Base-by-base conservation (phyloP, 2,113 vertebrate genomes). In the Neoarius graeffei region DNA sequence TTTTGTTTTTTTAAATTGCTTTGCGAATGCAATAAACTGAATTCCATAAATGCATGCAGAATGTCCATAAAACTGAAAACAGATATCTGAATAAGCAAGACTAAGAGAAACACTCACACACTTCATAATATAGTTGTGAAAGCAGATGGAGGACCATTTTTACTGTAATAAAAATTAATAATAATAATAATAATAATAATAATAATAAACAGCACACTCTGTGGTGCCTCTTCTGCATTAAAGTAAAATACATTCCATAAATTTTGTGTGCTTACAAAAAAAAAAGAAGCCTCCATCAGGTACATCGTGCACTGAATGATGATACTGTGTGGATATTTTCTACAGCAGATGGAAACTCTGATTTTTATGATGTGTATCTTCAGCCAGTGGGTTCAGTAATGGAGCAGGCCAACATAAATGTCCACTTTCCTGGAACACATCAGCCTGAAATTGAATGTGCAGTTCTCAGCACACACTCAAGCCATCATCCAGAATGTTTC, bases 381-480 rank as follows among this genome's bases (percentile, higher is more conserved):
- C 79, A 81, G n/a, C 17, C 7, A 81, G 79, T 81, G n/a, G 50
- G 15, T 69, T 71, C 83, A 84, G 35, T 84, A 84, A 84, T 71
- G 42, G 57, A 76, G 84, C 57, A 86, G 5, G 11, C 23, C 48
- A 62, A 64, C 48, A 64, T 66, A 86, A 64, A 86, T 2, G 52
- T 54, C 73, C 85, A 54, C 74, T 86, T 79, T 80, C 76, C 85
- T 77, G 60, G 85, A 86, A 86, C 23, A 66, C 60, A 86, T 86
- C 74, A 79, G 48, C n/a, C 73, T 80, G 85, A 66, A 86, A 30
- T 5, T 5, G 48, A 56, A 86, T 35, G 23, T 59, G 79, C 8
- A 4, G 15, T 20, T 3, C 79, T 81, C 54, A 59, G 79, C 15
- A 81, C 79, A 19, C 17, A 35, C 77, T 27, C 77, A n/a, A 15